A percentile compares a stretch with the other conserved stretches of the same genome.
These are phyloP conservation scores for Pollenia griseotomentosa DNA, from an alignment of 2,888 invertebrate species.

Conservation along the genomic window DNA sequence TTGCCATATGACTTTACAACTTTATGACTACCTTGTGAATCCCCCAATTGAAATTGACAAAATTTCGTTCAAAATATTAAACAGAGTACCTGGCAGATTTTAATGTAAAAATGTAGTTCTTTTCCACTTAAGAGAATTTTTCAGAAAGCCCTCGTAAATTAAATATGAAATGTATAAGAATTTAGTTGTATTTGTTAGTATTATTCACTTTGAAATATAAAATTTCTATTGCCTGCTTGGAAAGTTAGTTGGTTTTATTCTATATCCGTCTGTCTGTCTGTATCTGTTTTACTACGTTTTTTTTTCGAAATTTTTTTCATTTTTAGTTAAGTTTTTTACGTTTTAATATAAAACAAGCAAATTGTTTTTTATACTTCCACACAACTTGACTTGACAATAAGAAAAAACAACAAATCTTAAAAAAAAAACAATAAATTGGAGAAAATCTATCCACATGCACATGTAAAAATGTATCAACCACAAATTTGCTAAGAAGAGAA, in stretches of 20 bases:
- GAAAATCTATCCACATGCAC: slow-evolving; percentile 7
- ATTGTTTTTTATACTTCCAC: slow-evolving; percentile 64
- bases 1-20: too few species aligned
- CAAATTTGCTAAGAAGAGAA: slow-evolving; percentile 26
- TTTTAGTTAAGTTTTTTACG: slow-evolving; percentile 37
- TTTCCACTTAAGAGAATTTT: neutral
- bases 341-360: slow-evolving; percentile 69
- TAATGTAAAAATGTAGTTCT: too few species aligned
- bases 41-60: too few species aligned
- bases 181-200: neutral
- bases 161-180: neutral
- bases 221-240: slow-evolving; percentile 17
- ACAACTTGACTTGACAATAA: slow-evolving; percentile 64
- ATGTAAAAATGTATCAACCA: slow-evolving; percentile 11
- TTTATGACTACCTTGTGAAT: too few species aligned
- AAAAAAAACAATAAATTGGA: slow-evolving; percentile 31
- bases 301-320: slow-evolving; percentile 7
- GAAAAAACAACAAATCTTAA: slow-evolving; percentile 16
- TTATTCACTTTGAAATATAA: slow-evolving; percentile 29
- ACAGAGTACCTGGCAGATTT: too few species aligned
- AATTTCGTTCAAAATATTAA: too few species aligned
- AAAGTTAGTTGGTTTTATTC: slow-evolving; percentile 24
- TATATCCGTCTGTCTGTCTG: slow-evolving; percentile 33
- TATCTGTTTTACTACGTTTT: neutral
- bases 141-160: neutral